Base-by-base conservation (phyloP, 2,888 invertebrate genomes). In the Falcaria lacertinaria region DNA sequence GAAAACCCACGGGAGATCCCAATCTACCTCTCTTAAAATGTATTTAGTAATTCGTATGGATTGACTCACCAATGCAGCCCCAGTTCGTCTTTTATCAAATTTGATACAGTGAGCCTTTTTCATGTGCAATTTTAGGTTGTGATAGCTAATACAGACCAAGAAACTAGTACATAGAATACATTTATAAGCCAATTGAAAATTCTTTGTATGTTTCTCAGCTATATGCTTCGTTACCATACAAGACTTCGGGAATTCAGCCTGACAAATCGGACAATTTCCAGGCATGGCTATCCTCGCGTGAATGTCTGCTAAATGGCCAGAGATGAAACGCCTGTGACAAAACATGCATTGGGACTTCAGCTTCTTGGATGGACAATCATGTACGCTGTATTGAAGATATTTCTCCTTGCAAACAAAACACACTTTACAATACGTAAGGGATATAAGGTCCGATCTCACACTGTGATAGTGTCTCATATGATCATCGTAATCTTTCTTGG, bases 181-280 rank as follows among this genome's bases (percentile, higher is more conserved):
- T 3, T 64, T 72, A 2, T 54, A 60, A 0, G 59, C 51, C 0
- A 63, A 1, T 0, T 33, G 33, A 44, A 60, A 81, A 0, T 56
- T 57, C 0, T 60, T 34, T 0, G 67, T 64, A 28, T 82, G 82
- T 0, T 11, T 14, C 7, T 15, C 14, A 4, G 69, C 2, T 35
- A 78, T 44, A 50, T 82, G 82, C 0, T 61, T 47, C 0, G 48
- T 42, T 1, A 66, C 61, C 51, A 57, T 56, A 36, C 82, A 83
- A 1, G 42, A 33, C 0, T 39, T 49, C 0, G 0, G 0, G 0
- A 81, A 11, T 0, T 2, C 0, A 0, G 5, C 2, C 0, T 6
- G 0, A 11, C 82, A 82, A 0, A 75, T 4, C 0, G 37, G 39
- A 41, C 83, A 82, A 0, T 17, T 7, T 0, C 28, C 38, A 0